phyloP scores from a whole-genome alignment of 2,113 vertebrate genomes.

The Oceanodroma tethys region DNA sequence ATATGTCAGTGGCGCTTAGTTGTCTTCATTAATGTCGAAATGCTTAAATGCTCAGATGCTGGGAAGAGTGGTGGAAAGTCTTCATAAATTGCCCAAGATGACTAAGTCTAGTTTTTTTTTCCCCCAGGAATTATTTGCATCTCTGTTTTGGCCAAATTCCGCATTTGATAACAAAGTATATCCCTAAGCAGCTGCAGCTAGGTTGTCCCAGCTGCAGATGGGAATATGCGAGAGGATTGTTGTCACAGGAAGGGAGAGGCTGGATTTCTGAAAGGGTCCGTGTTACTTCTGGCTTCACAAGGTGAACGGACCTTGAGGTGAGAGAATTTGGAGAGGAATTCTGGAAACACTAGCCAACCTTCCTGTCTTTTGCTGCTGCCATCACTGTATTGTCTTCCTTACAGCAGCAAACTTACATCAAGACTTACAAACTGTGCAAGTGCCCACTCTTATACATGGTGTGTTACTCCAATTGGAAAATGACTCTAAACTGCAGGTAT shows the following conservation, averaged over 20 bases:
- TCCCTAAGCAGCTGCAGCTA: background rate
- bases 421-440: background rate
- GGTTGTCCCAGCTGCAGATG: background rate
- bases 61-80: background rate
- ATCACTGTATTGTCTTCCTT: background rate
- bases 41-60: background rate
- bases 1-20: background rate
- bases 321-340: background rate
- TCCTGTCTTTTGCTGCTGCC: background rate
- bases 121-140: background rate
- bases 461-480: background rate
- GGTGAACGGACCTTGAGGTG: background rate
- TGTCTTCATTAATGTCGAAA: background rate
- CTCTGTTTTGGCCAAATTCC: background rate
- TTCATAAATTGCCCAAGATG: background rate
- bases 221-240: background rate
- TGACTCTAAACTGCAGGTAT: background rate
- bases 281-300: background rate
- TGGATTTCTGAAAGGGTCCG: background rate
- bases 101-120: background rate
- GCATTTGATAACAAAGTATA: background rate
- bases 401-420: background rate
- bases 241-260: background rate
- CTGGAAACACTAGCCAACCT: background rate
- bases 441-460: rapidly evolving